Base-by-base conservation (phyloP, 1,140 invertebrate genomes). In the Hesperophylax magnus region DNA sequence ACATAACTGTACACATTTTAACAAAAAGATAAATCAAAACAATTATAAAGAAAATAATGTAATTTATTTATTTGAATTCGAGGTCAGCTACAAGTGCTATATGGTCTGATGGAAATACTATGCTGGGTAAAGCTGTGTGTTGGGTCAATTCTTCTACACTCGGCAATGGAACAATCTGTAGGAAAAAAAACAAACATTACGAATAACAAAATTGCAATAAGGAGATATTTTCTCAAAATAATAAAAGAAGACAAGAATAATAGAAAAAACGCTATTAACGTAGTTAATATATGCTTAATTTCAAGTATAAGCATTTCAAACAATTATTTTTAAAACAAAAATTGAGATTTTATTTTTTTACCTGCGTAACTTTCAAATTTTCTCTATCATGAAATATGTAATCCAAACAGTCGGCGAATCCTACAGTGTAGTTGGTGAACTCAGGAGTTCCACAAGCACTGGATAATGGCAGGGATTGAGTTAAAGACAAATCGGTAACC, bases 51-150 rank as follows among this genome's bases (percentile, higher is more conserved):
- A 39, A 9, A 39, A 39, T 39, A 39, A 1, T 1, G 34, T 39
- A 58, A 58, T 20, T 34, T 47, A 18, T 71, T 74, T 77, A 77
- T 34, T 77, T 88, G 85, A 87, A 89, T 79, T 84, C 88, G 47
- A 99, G 88, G 90, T 98, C 96, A 67, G 94, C 94, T 76, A 98
- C 91, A 65, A 98, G 89, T 69, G 97, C 94, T 82, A 99, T 89
- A 89, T 99, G 98, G 91, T 99, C 98, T 18, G 97, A 98, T 1
- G 97, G 97, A 89, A 95, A 96, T 9, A 95, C 93, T 18, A 95
- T 88, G 85, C 95, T 98, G 2, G 97, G 98, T 80, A 98, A 91
- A 14, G 95, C 97, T 60, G 86, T 89, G 85, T 97, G 87, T 52
- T 90, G 86, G 65, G 87, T 91, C 17, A 98, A 87, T 85, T 97